Base-by-base conservation (phyloP, 2,113 vertebrate species). In the Petrocephalus zakoni region DNA sequence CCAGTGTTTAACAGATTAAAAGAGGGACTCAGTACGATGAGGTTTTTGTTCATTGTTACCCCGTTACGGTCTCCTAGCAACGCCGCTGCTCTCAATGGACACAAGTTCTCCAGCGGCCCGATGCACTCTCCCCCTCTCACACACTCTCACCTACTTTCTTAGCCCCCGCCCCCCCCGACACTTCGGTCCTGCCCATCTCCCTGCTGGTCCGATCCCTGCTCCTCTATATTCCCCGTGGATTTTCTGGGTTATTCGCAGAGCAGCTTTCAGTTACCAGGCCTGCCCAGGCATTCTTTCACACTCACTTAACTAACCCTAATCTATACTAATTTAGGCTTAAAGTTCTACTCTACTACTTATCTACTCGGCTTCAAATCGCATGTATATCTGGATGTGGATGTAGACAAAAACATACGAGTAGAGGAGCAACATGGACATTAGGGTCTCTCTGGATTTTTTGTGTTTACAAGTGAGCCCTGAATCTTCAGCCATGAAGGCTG, bases 21-120 rank as follows among this genome's bases (percentile, higher is more conserved):
- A 88, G 42, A 49, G 55, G 64, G 81, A 25, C 22, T 47, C 88
- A 52, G 46, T 46, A 68, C 15, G 81, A 72, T 89, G 46, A 52
- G 82, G 88, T 84, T 85, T 90, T 83, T 90, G 87, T 85, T 85
- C 89, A 88, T 85, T 90, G 89, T 90, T 90, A 88, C 89, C 47
- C 58, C 87, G 46, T 83, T 85, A 72, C 87, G n/a, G 89, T 90
- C 68, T 51, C 89, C 87, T 85, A 88, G 89, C 89, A 90, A 88
- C 89, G 75, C 82, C 46, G 29, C 78, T 88, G 22, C n/a, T 88
- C 83, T 64, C 53, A 46, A 37, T 88, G 88, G 75, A 81, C 56
- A 55, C 19, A 34, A 85, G n/a, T 51, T 25, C 81, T 61, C 81
- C 82, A 25, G 37, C 17, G 46, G 37, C 56, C 21, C 56, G 13